Percentiles rank a stretch among this genome's conserved stretches.
phyloP scores from a whole-genome alignment of 2,888 invertebrate species.

The Rhingia campestris region DNA sequence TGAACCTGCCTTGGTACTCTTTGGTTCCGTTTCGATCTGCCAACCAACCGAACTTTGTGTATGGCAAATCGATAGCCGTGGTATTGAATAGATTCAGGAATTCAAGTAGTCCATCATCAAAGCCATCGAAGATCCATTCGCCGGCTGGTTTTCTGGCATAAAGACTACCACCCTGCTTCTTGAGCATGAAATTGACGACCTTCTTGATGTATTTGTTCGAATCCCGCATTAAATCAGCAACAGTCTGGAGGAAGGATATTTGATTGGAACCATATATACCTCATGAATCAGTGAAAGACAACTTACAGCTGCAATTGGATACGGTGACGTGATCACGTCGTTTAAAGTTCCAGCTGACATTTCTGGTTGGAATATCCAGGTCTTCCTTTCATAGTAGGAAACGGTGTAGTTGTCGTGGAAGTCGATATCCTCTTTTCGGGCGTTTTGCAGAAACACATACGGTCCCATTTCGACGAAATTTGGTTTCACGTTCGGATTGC shows the following conservation, averaged over 20 bases:
- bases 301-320: conserved; percentile 90
- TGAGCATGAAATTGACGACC: conserved; percentile 85
- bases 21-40: conserved; percentile 89
- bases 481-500: conserved; percentile 84
- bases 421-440: conserved; percentile 83
- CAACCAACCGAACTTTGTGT: conserved; percentile 93
- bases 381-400: conserved; percentile 89
- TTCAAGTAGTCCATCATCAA: conserved; percentile 88
- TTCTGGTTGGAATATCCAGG: conserved; percentile 88
- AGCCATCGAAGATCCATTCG: conserved; percentile 91
- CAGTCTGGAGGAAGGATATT: conserved; percentile 83
- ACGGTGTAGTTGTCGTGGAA: conserved; percentile 90
- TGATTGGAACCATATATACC: no score
- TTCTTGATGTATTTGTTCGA: conserved; percentile 82
- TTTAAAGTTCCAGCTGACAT: conserved; percentile 87
- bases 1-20: conserved; percentile 90
- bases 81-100: conserved; percentile 84
- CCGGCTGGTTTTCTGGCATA: conserved; percentile 86
- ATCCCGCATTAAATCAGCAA: conserved; percentile 85
- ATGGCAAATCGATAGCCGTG: conserved; percentile 85
- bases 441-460: conserved; percentile 86
- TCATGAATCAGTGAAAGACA: no score
- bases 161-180: conserved; percentile 83
- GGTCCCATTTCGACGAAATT: conserved; percentile 85
- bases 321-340: conserved; percentile 88